These are phyloP conservation scores for Drosophila pachea DNA, from an alignment of 1,140 invertebrate genomes.

Conservation along the genomic window DNA sequence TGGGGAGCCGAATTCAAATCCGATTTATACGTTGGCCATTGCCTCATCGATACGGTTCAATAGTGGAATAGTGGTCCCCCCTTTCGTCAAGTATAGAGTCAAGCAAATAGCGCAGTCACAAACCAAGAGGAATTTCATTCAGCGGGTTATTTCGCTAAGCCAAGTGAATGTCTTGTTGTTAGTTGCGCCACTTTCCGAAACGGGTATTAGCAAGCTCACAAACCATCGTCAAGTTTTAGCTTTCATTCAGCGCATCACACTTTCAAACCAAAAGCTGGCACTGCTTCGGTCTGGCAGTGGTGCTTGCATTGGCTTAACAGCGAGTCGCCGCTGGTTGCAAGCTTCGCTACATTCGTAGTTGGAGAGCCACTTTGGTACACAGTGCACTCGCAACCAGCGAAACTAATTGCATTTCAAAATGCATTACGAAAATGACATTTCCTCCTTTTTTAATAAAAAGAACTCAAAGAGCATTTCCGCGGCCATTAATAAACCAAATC, in stretches of 20 bases:
- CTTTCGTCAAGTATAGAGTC: neutral
- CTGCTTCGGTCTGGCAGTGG: neutral
- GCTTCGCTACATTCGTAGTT: neutral
- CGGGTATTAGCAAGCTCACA: no score
- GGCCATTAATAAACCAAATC: slow-evolving; percentile 24
- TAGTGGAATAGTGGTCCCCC: neutral
- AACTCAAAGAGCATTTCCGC: slow-evolving; percentile 11
- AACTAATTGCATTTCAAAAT: slow-evolving; percentile 16
- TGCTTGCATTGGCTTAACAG: neutral
- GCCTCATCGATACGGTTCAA: neutral
- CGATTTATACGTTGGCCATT: neutral
- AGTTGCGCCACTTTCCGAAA: no score
- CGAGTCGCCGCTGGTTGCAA: neutral
- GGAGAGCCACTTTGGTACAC: neutral
- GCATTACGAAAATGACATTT: slow-evolving; percentile 2
- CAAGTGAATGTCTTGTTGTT: no score
- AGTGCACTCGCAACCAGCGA: neutral
- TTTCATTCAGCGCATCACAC: no score
- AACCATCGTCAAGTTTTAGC: no score
- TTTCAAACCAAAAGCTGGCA: neutral
- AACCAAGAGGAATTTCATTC: neutral
- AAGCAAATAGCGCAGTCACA: neutral
- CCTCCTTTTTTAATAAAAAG: slow-evolving; percentile 7
- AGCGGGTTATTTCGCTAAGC: neutral
- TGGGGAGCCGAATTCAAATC: neutral